Base-by-base conservation (phyloP, 2,888 invertebrate species). In the Acanthosoma haemorrhoidale region DNA sequence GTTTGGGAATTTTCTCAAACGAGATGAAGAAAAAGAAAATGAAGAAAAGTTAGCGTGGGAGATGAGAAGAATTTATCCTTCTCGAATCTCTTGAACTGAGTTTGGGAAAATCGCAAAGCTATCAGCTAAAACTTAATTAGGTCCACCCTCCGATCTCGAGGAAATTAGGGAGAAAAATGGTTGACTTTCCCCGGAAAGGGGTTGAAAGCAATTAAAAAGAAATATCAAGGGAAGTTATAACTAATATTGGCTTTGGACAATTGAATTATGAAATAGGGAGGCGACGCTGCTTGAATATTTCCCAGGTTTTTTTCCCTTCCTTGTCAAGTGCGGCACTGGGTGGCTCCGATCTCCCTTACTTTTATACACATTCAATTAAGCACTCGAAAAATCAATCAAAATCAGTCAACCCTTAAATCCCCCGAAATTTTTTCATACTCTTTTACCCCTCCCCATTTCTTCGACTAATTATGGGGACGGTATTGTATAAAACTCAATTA, bases 241-340 rank as follows among this genome's bases (percentile, higher is more conserved):
- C 72, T 72, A 72, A 72, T 72, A 72, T 72, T 72, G 72, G 72
- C 72, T 72, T 72, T 72, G 71, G 69, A 72, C 72, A 72, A 72
- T 72, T 72, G 72, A 72, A 72, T 72, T 72, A 72, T 71, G 72
- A 72, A 68, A 60, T 68, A 61, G 64, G 63, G 71, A 71, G 71
- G 70, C 29, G 43, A 67, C 72, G 61, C 61, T 32, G 15, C 66
- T 63, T 68, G 70, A 71, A 72, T 72, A 72, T 71, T 72, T 71
- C 69, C 61, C 34, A 32, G 59, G 21, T 70, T 70, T 72, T 72
- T 70, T 72, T 63, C 51, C 67, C 15, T 39, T 31, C 57, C 60
- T 57, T 36, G 58, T 31, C 36, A 21, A 16, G 29, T 21, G 43
- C 32, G 43, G 5, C 15, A 25, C 39, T 21, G n/a, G 34, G 4